These are phyloP conservation scores for Crotalus horridus DNA, from an alignment of 2,113 vertebrate genomes.

Conservation along the genomic window DNA sequence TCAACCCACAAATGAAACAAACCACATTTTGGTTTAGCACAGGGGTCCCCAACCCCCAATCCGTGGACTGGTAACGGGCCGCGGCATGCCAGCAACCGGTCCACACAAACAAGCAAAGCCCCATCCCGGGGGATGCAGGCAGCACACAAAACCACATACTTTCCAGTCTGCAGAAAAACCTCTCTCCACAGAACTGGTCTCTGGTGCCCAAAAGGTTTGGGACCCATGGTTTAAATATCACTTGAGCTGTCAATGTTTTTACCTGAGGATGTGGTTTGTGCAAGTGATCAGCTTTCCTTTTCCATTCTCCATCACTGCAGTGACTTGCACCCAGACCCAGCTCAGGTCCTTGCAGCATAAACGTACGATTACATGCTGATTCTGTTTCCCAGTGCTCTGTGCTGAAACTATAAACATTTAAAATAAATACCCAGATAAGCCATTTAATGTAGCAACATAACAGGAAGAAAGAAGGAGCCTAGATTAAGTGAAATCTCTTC, in stretches of 20 bases:
- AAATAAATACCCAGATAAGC: neutral
- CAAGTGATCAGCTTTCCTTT: constrained; percentile 59
- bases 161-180: no score
- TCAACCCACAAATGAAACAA: neutral
- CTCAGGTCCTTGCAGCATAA: constrained; percentile 66
- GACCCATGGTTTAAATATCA: neutral
- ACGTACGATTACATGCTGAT: constrained; percentile 58
- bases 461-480: neutral
- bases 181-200: no score
- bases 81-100: no score
- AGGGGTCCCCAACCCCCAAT: no score
- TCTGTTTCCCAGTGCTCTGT: constrained; percentile 39
- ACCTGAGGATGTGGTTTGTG: constrained; percentile 73
- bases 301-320: constrained; percentile 50
- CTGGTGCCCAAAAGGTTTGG: no score
- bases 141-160: no score
- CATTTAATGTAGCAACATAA: neutral
- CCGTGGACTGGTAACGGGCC: no score
- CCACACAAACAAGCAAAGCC: no score
- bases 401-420: constrained; percentile 51
- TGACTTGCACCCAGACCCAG: constrained; percentile 66
- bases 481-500: neutral
- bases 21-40: neutral
- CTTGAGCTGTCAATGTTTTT: neutral
- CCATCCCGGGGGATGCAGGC: no score